Evolutionary conservation across 2,113 vertebrate genomes (phyloP).

Genomic region (Dipodomys spectabilis): DNA sequence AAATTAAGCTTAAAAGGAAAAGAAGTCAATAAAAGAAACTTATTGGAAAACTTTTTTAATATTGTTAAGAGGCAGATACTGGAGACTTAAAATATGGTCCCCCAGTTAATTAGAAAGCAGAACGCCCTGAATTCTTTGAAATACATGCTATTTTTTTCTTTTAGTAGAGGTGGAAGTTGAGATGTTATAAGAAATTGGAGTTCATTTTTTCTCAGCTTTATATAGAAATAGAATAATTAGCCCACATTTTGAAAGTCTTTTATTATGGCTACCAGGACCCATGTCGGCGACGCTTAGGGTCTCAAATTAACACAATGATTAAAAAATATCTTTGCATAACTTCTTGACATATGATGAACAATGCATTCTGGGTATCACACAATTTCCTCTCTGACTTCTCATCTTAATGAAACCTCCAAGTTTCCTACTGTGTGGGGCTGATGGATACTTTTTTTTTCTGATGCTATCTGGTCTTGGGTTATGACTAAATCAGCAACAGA

Average conservation of each 20-base stretch:
- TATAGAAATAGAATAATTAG: background rate
- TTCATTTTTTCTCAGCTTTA: background rate
- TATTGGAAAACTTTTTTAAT: constrained; percentile 43
- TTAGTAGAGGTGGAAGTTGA: background rate
- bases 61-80: background rate
- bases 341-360: background rate
- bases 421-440: background rate
- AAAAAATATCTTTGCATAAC: background rate
- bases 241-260: background rate
- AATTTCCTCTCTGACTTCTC: background rate
- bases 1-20: constrained; percentile 40
- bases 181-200: background rate
- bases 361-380: background rate
- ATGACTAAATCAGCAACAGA: background rate
- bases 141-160: background rate
- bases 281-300: background rate
- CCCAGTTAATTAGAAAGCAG: constrained; percentile 5
- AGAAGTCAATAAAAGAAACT: constrained; percentile 47
- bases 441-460: background rate
- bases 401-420: background rate
- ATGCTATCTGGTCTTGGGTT: background rate
- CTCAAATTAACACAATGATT: background rate
- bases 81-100: constrained; percentile 12
- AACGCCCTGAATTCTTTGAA: background rate
- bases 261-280: background rate